Evolutionary conservation across 1,140 invertebrate species (phyloP), one percentile per base, ranked within the genome.

Genomic region (Anastrepha obliqua): DNA sequence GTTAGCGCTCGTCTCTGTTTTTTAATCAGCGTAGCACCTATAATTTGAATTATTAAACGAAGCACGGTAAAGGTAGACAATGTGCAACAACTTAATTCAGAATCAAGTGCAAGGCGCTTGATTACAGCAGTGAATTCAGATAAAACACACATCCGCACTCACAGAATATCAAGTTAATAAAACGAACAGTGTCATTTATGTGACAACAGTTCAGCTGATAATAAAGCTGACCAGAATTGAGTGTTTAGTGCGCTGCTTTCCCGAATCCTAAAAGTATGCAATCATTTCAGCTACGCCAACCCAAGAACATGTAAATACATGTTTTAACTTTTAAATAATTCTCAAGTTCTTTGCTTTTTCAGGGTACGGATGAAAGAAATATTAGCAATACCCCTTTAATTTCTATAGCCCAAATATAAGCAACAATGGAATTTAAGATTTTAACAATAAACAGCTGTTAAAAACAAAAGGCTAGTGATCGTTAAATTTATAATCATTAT

Each of bases 101-200:
- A 20, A 81, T 81, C 74, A 81, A 81, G 74, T 81, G 74, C 47
- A 81, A 42, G 44, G 17, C 44, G 44, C n/a, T n/a, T 81, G 74
- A 81, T 81, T 81, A 81, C 74, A 17, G 74, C 74, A 81, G 47
- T n/a, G 29, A 81, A 29, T 29, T 29, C 29, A 29, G 29, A 39
- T 5, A 39, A 81, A 70, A 81, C 47, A 81, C 74, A 81, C n/a
- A 81, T 29, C 13, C 17, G 42, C 47, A 78, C 74, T 5, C 13
- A 62, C 9, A 62, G n/a, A 62, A 62, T 15, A 13, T n/a, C 15
- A 62, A 62, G 15, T 62, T 62, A n/a, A n/a, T 51, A n/a, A 70
- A 78, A 44, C 15, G 13, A 20, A 6, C 44, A 29, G 0, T 47
- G 39, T 17, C 44, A 51, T n/a, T 74, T 44, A 44, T 20, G 8